phyloP scores from a whole-genome alignment of 2,888 invertebrate genomes.

The Dryadula phaetusa region DNA sequence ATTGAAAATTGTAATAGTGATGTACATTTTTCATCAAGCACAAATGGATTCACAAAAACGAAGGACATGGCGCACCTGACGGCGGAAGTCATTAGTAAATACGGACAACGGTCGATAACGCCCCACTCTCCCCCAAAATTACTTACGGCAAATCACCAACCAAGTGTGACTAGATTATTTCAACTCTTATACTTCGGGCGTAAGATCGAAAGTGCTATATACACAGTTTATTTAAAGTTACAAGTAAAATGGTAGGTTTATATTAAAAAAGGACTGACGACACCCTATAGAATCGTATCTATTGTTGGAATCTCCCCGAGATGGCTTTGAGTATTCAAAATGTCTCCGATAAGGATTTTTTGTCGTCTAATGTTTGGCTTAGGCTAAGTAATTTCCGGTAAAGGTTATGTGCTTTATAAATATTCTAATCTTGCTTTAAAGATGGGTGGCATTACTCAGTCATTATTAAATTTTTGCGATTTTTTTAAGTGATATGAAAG shows the following conservation, averaged over 20 bases:
- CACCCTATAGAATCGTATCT: slow-evolving; percentile 71
- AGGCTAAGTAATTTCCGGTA: slow-evolving; percentile 50
- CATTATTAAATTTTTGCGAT: neutral
- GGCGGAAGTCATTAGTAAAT: slow-evolving; percentile 84
- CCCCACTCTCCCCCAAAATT: slow-evolving; percentile 75
- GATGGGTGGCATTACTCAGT: slow-evolving; percentile 14
- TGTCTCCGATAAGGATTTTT: slow-evolving; percentile 58
- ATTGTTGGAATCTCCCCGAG: slow-evolving; percentile 69
- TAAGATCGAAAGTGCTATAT: slow-evolving; percentile 42
- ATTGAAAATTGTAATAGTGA: slow-evolving; percentile 32
- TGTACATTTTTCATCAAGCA: slow-evolving; percentile 43
- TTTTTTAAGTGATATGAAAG: neutral
- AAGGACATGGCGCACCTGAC: slow-evolving; percentile 75
- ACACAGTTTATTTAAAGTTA: slow-evolving; percentile 42
- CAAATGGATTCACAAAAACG: slow-evolving; percentile 57
- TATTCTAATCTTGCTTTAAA: slow-evolving; percentile 29
- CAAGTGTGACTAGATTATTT: slow-evolving; percentile 6
- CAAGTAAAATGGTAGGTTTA: slow-evolving; percentile 51
- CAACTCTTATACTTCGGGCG: slow-evolving; percentile 30
- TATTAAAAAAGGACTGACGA: slow-evolving; percentile 74
- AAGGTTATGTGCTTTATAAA: slow-evolving; percentile 35
- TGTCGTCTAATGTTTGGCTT: slow-evolving; percentile 48
- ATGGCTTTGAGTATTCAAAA: slow-evolving; percentile 62
- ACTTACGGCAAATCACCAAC: slow-evolving; percentile 54
- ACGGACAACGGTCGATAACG: slow-evolving; percentile 77